Conservation (phyloP, 1,140 invertebrate genomes). For the Diorhabda carinulata region DNA sequence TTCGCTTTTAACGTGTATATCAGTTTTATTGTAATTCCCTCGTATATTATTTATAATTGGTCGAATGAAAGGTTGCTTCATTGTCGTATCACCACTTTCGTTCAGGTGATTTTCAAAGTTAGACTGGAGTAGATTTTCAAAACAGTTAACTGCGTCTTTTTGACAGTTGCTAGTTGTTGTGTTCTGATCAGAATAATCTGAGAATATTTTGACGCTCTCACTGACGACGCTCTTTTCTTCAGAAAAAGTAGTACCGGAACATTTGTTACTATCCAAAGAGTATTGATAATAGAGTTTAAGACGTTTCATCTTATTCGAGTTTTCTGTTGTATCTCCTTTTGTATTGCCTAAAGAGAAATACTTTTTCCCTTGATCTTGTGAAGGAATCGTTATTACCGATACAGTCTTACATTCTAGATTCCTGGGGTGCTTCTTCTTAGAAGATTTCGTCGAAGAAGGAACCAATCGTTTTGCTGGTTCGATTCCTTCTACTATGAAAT, state of each 20-base stretch:
- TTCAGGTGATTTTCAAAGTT: no score
- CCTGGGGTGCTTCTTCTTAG: slow-evolving; percentile 10
- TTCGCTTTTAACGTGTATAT: not conserved
- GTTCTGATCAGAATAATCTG: slow-evolving; percentile 19
- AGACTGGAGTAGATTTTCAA: no score
- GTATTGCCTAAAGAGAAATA: slow-evolving; percentile 4
- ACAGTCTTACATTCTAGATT: slow-evolving; percentile 31
- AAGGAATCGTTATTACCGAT: slow-evolving; percentile 25
- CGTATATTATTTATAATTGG: no score
- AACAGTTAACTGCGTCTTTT: no score
- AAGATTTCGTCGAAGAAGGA: slow-evolving; percentile 11
- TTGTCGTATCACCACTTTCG: no score
- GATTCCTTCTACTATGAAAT: slow-evolving; percentile 24
- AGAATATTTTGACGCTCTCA: slow-evolving; percentile 22
- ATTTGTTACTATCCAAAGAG: slow-evolving; percentile 17
- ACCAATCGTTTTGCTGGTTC: slow-evolving; percentile 32
- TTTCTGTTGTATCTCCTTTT: slow-evolving; percentile 14
- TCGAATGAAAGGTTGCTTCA: no score
- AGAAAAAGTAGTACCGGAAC: slow-evolving; percentile 13
- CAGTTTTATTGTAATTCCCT: not conserved
- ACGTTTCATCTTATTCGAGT: slow-evolving; percentile 20
- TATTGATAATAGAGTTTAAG: slow-evolving; percentile 27
- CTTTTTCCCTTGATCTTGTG: slow-evolving; percentile 18
- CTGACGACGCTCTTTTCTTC: slow-evolving; percentile 23
- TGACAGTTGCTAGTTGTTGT: no score